A percentile compares a stretch with the other conserved stretches of the same genome.
phyloP scores from a whole-genome alignment of 2,888 invertebrate genomes.

The Gari tellinella region DNA sequence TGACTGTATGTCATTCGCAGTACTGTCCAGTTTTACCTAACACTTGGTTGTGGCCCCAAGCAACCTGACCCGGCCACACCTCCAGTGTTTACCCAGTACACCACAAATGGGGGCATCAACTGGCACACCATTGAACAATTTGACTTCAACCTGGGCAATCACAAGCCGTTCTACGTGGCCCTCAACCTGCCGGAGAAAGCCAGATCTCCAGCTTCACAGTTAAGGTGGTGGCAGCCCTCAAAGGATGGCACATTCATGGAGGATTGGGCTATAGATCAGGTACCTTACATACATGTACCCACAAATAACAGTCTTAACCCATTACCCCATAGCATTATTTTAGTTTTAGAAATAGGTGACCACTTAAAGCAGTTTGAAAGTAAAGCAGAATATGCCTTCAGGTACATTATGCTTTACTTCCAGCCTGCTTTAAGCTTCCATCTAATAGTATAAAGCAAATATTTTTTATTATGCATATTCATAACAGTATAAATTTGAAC shows the following conservation, averaged over 20 bases:
- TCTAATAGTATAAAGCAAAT: no score
- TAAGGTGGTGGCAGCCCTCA: slow-evolving; percentile 84
- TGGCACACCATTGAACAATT: slow-evolving; percentile 84
- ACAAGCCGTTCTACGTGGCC: slow-evolving; percentile 77
- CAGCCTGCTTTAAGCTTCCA: no score
- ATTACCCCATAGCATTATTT: no score
- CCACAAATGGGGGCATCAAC: slow-evolving; percentile 82
- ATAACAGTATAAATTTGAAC: no score
- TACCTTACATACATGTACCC: slow-evolving; percentile 43
- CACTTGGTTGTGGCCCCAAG: slow-evolving; percentile 77
- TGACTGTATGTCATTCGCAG: no score
- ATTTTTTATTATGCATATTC: no score
- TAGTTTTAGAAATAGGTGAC: no score
- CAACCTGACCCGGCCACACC: slow-evolving; percentile 71
- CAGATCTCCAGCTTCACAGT: slow-evolving; percentile 76
- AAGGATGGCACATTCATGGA: slow-evolving; percentile 77
- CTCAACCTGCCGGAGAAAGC: slow-evolving; percentile 80
- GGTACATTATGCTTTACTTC: no score
- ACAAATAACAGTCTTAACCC: no score
- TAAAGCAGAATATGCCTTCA: no score
- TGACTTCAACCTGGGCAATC: slow-evolving; percentile 75
- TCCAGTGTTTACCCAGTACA: slow-evolving; percentile 84
- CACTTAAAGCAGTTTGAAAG: no score
- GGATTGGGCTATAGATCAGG: slow-evolving; percentile 85
- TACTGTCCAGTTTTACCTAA: slow-evolving; percentile 83